Evolutionary conservation across 2,113 vertebrate genomes (phyloP), one percentile per base, ranked within the genome.

Genomic region (Clarias gariepinus): DNA sequence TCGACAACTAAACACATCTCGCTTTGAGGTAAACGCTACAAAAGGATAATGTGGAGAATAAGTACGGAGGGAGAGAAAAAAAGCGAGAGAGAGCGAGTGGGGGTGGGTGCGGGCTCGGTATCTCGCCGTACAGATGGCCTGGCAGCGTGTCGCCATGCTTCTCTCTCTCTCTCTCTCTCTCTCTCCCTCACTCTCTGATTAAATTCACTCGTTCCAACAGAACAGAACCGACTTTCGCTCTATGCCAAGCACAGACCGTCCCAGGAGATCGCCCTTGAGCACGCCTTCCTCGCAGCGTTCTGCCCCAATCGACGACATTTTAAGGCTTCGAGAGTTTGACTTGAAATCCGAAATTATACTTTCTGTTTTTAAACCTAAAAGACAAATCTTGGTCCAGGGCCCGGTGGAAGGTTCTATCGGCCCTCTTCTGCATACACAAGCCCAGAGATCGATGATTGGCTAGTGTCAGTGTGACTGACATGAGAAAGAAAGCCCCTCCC

Each of bases 131-230:
- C 82, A 84, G 76, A 85, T 83, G 74, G 84, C 64, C 58, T 74
- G 74, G 82, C 81, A 83, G 53, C 57, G 30, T 77, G 68, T 61
- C 71, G 25, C 81, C 61, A 19, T 80, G 86, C 36, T n/a, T 84
- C 66, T 55, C 52, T 10, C 82, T 66, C 19, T 19, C 36, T 36
- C 36, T 41, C 83, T 83, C 63, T 36, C 63, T 85, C 79, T 9
- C 53, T 71, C 83, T 83, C 63, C 28, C 63, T 85, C 79, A 5
- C 55, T 23, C 84, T 58, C 85, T 80, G 23, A 80, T 47, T 83
- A 83, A 80, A 86, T 21, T 74, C 58, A 3, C 64, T 84, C 85
- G 7, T 73, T 28, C 23, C 81, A 86, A 58, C 57, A 73, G 78
- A 86, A 36, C 47, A 19, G 52, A 68, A 30, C 76, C 53, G 12